These are phyloP conservation scores for Rhabdomys pumilio DNA, from an alignment of 2,797 vertebrate species.

Conservation along the genomic window DNA sequence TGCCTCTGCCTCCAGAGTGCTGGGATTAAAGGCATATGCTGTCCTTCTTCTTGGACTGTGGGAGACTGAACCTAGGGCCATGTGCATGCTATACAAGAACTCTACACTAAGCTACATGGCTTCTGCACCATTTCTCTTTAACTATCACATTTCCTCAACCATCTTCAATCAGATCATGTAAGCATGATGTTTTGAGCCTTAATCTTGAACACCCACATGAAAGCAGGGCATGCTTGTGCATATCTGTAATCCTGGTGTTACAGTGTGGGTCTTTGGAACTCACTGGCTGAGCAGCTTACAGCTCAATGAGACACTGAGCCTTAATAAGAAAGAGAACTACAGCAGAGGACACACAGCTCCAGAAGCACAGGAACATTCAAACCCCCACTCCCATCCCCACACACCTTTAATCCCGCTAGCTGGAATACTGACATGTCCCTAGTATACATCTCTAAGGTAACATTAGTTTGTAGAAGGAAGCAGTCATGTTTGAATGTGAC, in stretches of 20 bases:
- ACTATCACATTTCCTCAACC: background rate
- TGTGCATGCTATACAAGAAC: background rate
- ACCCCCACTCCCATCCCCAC: background rate
- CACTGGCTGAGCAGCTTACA: too few relatives aligned
- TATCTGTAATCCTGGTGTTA: background rate
- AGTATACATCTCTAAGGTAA: background rate
- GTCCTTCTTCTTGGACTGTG: background rate
- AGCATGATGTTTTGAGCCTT: background rate
- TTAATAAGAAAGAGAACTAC: background rate
- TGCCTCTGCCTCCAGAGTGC: background rate
- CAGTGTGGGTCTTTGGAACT: background rate
- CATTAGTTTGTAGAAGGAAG: background rate
- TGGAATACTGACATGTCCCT: background rate
- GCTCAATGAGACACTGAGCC: background rate
- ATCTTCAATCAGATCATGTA: background rate
- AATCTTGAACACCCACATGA: background rate
- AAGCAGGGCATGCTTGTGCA: background rate
- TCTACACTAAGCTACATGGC: background rate
- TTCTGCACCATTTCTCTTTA: constrained; percentile 6
- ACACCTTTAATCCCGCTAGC: too few relatives aligned
- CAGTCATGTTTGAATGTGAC: background rate
- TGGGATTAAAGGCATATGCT: too few relatives aligned
- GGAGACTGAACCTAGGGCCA: background rate
- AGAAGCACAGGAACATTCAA: background rate
- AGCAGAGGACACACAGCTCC: background rate